Base-by-base conservation (phyloP, 1,140 invertebrate species). In the Drosophila suzukii region DNA sequence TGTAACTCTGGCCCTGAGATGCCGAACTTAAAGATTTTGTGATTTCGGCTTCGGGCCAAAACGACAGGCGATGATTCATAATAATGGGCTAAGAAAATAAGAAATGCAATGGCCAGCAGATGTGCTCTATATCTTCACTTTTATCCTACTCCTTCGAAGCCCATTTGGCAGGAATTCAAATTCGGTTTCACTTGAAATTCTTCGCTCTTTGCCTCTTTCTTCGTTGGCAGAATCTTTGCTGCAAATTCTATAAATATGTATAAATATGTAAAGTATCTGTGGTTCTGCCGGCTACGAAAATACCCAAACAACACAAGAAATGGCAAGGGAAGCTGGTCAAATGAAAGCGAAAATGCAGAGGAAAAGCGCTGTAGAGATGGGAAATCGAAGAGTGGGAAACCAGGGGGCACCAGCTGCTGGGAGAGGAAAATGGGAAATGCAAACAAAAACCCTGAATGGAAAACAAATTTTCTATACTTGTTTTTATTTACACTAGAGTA, bases 161-260 rank as follows among this genome's bases (percentile, higher is more conserved):
- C 67, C 56, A 58, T 50, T 71, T 71, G 67, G 67, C 66, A 71
- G 24, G 13, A 15, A 54, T 38, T 70, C 49, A 57, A 57, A 57
- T 71, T 32, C 53, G 41, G 51, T 71, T 56, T 70, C 65, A 38
- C 11, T 34, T 30, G 47, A 41, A 55, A 41, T 67, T 63, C 59
- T 62, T 44, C 27, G 27, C 32, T 39, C 62, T 55, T 34, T 11
- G 24, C 13, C 44, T 51, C 34, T 11, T n/a, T 54, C 49, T 62
- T 32, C 32, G 17, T n/a, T 53, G 49, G 47, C 49, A 53, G 11
- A 34, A 12, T 66, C 65, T 44, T 67, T 15, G 61, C 34, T 43
- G 55, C 55, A 57, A 56, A 82, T 84, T 83, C 80, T 83, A 83
- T 84, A 83, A 83, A 83, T 83, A 82, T 78, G 62, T 80, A 43